Conservation (phyloP, 2,797 vertebrate genomes). For the Anableps anableps region DNA sequence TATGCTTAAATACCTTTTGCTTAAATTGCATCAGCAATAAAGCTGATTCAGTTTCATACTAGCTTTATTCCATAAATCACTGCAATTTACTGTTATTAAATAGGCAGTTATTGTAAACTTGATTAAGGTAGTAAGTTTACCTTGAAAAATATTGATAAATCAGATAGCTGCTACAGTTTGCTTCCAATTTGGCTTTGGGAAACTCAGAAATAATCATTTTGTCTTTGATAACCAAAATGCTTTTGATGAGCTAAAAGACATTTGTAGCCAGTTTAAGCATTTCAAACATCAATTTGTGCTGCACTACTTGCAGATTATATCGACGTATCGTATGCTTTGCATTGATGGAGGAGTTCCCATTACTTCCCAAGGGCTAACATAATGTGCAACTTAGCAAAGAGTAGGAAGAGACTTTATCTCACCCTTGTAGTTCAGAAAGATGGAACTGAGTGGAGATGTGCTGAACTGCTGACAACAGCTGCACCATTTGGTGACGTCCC, state of each 20-base stretch:
- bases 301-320: not conserved
- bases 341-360: not conserved
- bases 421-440: not conserved
- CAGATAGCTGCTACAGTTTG: not conserved
- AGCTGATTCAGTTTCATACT: too few relatives aligned
- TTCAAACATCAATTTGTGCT: not conserved
- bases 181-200: not conserved
- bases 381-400: not conserved
- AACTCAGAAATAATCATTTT: not conserved
- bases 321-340: not conserved
- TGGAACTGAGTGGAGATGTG: not conserved
- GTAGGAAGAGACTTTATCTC: not conserved
- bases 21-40: too few relatives aligned
- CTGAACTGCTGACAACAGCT: not conserved
- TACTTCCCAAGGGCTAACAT: not conserved
- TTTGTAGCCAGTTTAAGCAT: not conserved
- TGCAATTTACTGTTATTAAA: not conserved
- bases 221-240: not conserved
- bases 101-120: too few relatives aligned
- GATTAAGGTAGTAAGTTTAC: not conserved
- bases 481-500: not conserved
- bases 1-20: too few relatives aligned
- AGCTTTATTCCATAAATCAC: not conserved
- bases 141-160: not conserved
- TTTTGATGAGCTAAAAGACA: not conserved